Conservation (phyloP, 2,113 vertebrate genomes). For the Sebastes schlegelii region DNA sequence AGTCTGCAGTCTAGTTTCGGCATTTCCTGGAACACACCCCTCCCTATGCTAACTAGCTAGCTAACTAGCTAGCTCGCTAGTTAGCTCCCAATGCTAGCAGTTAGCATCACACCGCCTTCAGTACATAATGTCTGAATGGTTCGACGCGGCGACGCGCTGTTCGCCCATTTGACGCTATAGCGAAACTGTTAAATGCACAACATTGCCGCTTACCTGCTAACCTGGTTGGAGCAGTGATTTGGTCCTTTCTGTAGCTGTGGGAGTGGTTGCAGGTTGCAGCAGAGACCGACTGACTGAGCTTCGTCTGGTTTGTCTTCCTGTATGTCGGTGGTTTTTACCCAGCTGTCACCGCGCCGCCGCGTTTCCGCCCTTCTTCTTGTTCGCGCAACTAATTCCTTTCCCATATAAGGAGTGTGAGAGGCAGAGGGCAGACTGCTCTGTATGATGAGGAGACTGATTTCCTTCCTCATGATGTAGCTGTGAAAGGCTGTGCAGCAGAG, state of each 20-base stretch:
- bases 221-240: constrained; percentile 64
- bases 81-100: too few relatives aligned
- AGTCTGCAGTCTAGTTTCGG: constrained; percentile 38
- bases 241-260: constrained; percentile 36
- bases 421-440: constrained; percentile 35
- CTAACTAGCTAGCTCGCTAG: too few relatives aligned
- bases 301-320: constrained; percentile 76
- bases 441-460: neutral
- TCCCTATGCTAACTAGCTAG: constrained; percentile 1
- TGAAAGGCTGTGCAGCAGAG: neutral
- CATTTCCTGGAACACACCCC: constrained; percentile 76
- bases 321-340: constrained; percentile 77
- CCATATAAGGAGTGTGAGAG: constrained; percentile 85
- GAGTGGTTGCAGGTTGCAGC: constrained; percentile 17
- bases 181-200: neutral
- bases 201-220: constrained; percentile 63
- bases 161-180: neutral
- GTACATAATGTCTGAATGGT: constrained; percentile 25
- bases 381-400: constrained; percentile 76
- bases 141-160: neutral
- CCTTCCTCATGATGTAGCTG: constrained; percentile 6
- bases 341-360: constrained; percentile 77
- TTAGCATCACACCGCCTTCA: constrained; percentile 54
- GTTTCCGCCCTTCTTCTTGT: constrained; percentile 80
- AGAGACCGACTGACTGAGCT: constrained; percentile 35